Evolutionary conservation across 2,797 vertebrate genomes (phyloP).

Genomic region (Petrocephalus sullivani): DNA sequence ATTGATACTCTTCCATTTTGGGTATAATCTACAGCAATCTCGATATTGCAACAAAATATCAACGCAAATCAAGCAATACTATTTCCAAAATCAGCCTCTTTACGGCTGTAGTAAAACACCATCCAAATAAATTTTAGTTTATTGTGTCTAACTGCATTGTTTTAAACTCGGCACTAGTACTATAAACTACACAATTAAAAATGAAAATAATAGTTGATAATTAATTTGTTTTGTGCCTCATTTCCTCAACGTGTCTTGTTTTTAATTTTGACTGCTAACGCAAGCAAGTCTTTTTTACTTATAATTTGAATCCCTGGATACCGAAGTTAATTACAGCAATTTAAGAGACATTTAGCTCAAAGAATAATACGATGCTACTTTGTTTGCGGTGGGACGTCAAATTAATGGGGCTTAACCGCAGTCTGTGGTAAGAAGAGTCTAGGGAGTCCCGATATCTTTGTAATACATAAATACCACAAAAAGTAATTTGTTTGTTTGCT

Average conservation of each 20-base stretch:
- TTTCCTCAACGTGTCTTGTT: background rate
- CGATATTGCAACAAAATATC: background rate
- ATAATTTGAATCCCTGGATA: background rate
- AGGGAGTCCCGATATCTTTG: background rate
- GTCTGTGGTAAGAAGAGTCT: background rate
- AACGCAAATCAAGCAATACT: background rate
- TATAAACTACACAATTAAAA: background rate
- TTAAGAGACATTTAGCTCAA: background rate
- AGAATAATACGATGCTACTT: background rate
- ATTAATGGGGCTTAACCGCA: conserved; percentile 9
- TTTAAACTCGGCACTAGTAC: background rate
- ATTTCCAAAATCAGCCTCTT: background rate
- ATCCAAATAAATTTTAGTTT: background rate
- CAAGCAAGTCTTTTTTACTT: background rate
- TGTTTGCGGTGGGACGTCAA: background rate
- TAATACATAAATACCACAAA: conserved; percentile 7
- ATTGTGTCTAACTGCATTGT: background rate
- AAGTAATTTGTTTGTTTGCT: conserved; percentile 34
- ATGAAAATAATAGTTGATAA: background rate
- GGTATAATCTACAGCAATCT: background rate
- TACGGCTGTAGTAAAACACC: background rate
- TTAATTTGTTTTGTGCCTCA: background rate
- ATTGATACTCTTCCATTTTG: background rate
- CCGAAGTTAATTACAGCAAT: conserved; percentile 11
- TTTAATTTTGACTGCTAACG: background rate